phyloP scores from a whole-genome alignment of 2,797 vertebrate genomes.

The Thalassophryne amazonica region DNA sequence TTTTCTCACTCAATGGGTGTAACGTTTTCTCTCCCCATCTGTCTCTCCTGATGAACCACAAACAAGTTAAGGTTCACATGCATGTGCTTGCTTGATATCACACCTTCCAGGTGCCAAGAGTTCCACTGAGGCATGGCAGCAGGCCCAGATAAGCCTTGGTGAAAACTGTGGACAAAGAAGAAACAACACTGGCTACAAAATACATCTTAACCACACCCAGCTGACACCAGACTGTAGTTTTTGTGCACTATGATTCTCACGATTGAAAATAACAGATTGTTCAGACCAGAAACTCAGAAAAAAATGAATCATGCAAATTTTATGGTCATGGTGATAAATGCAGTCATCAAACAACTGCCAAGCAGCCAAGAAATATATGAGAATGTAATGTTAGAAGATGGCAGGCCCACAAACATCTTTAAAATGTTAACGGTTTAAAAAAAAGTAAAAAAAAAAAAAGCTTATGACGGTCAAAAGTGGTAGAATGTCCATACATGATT shows the following conservation, averaged over 20 bases:
- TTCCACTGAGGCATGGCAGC: slow-evolving; percentile 16
- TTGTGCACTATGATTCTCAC: slow-evolving; percentile 12
- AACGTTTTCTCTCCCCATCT: slow-evolving; percentile 41
- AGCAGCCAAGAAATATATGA: too few species aligned
- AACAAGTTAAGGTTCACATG: not conserved
- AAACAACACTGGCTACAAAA: slow-evolving; percentile 30
- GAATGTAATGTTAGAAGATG: too few species aligned
- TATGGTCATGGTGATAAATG: too few species aligned
- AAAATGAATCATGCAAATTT: too few species aligned
- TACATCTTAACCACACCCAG: slow-evolving; percentile 19
- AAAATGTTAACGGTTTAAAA: too few species aligned
- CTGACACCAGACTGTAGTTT: slow-evolving; percentile 18
- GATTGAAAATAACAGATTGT: too few species aligned
- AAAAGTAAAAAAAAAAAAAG: too few species aligned
- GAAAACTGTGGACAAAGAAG: slow-evolving; percentile 33
- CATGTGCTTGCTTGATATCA: slow-evolving; percentile 32
- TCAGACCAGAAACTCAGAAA: too few species aligned
- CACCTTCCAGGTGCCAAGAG: slow-evolving; percentile 50
- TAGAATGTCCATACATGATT: too few species aligned
- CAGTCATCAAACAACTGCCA: too few species aligned
- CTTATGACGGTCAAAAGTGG: too few species aligned
- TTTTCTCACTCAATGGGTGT: slow-evolving; percentile 49
- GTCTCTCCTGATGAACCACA: slow-evolving; percentile 42
- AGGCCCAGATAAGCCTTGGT: slow-evolving; percentile 38
- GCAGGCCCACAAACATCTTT: too few species aligned